Evolutionary conservation across 1,140 invertebrate species (phyloP).

Genomic region (Colletes latitarsis): DNA sequence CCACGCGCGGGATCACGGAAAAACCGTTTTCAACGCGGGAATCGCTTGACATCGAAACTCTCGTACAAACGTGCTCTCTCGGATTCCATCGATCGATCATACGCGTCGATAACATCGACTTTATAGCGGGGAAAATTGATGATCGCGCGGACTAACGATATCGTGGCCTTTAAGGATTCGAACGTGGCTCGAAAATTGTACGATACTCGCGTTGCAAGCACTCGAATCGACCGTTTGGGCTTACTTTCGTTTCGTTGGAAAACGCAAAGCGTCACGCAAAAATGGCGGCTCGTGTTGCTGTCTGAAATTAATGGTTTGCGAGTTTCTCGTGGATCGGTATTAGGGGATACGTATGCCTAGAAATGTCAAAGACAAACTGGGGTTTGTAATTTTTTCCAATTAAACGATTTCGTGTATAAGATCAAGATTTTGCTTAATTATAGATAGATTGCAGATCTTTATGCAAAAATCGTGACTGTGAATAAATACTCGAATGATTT

Average conservation of each 20-base stretch:
- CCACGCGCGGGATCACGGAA: conserved; percentile 2
- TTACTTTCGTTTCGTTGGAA: neutral
- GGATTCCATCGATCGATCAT: conserved; percentile 12
- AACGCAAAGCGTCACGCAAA: neutral
- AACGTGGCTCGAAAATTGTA: neutral
- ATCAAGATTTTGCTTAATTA: no score
- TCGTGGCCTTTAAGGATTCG: neutral
- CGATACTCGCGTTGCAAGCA: neutral
- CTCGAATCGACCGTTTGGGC: neutral
- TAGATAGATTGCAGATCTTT: no score
- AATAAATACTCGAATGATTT: no score
- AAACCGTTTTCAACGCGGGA: conserved; percentile 20
- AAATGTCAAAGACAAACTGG: no score
- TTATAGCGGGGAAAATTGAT: neutral
- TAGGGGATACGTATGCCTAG: no score
- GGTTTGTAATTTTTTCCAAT: no score
- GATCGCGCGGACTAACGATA: neutral
- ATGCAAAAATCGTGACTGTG: no score
- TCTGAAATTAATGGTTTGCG: neutral
- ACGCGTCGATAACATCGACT: neutral
- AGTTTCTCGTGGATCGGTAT: no score
- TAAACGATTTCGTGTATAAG: no score
- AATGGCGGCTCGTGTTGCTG: neutral
- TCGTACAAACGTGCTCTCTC: neutral
- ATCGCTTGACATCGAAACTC: neutral